Base-by-base conservation (phyloP, 1,140 invertebrate species). In the Pectinophora gossypiella region DNA sequence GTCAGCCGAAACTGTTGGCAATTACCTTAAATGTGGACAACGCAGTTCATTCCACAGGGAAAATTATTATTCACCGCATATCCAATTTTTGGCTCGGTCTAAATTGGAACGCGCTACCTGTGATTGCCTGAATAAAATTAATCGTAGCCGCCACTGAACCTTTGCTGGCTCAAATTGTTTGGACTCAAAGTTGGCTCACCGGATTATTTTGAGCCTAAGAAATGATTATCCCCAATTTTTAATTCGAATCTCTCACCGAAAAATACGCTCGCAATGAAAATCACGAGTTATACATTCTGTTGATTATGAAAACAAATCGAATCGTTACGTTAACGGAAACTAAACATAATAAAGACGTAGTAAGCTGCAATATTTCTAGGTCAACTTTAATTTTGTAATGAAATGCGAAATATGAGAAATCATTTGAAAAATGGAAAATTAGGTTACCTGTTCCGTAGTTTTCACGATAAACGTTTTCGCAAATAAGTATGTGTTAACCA, bases 21-120 rank as follows among this genome's bases (percentile, higher is more conserved):
- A 87, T 87, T 87, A 87, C 76, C 78, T 85, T 84, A 84, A 87
- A 87, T 83, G 81, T 87, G 78, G 84, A 87, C 84, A 87, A 78
- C 81, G 72, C 79, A 76, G 76, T 73, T 63, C 59, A 72, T 57
- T 80, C 79, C 78, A 58, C 58, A 49, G 80, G 83, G 84, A 83
- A 74, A 78, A 77, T 78, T 82, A 83, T 80, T 80, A 85, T 85
- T 86, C 71, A 76, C 66, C 67, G 79, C 74, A 78, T 85, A 81
- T 73, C 71, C 76, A 80, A 82, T 87, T 87, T 87, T 86, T 84
- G 63, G 66, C 54, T 55, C 61, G 59, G 52, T 71, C 76, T 74
- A 81, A 85, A 84, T 84, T 82, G 68, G 71, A 68, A 75, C 65
- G 56, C 54, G 73, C 63, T 70, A 72, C 68, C 66, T 76, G 66